Conservation (phyloP, 2,113 vertebrate species). For the Cichladusa arquata region DNA sequence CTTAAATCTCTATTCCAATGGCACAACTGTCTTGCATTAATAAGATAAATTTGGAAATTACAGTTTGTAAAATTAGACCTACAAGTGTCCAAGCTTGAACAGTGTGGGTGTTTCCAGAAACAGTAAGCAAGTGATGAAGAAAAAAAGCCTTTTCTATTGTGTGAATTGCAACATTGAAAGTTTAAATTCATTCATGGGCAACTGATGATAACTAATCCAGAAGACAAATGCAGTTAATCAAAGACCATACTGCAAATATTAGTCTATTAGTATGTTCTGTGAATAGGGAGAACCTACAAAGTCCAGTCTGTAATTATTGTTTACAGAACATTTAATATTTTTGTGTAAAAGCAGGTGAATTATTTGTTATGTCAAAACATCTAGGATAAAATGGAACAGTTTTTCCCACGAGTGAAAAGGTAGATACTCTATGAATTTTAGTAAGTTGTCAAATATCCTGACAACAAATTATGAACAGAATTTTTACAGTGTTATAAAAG, state of each 20-base stretch:
- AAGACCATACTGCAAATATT: not conserved
- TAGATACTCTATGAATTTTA: constrained; percentile 3
- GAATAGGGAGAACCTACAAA: not conserved
- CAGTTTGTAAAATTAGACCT: not conserved
- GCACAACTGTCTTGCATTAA: not conserved
- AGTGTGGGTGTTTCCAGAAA: not conserved
- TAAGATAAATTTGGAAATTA: not conserved
- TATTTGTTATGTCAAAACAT: constrained; percentile 28
- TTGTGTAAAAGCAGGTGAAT: not conserved
- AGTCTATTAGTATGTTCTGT: not conserved
- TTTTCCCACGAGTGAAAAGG: not conserved
- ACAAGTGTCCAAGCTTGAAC: not conserved
- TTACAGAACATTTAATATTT: constrained; percentile 20
- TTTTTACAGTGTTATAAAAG: not conserved
- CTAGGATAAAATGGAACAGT: not conserved
- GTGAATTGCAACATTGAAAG: not conserved
- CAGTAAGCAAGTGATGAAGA: not conserved
- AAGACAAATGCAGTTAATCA: not conserved
- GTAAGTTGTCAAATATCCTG: not conserved
- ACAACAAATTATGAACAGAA: constrained; percentile 5
- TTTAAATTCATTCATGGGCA: not conserved
- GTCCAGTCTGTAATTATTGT: not conserved
- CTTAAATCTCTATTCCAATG: not conserved
- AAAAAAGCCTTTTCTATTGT: not conserved
- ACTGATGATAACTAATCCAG: not conserved